phyloP scores from a whole-genome alignment of 2,113 vertebrate genomes.

The Sander vitreus region DNA sequence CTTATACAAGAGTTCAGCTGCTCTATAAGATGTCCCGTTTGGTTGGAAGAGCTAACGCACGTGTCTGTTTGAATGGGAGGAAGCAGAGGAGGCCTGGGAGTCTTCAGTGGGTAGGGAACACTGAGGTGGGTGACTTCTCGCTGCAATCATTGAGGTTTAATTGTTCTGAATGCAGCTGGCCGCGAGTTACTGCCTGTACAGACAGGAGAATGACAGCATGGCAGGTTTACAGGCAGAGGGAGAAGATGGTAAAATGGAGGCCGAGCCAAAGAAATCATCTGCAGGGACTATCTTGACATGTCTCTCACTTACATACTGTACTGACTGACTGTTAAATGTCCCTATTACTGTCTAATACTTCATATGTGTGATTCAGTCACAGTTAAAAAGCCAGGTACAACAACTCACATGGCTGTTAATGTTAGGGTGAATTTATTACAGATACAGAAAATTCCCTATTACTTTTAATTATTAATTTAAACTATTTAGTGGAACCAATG shows the following conservation, averaged over 20 bases:
- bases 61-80: slow-evolving; percentile 50
- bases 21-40: slow-evolving; percentile 57
- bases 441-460: neutral
- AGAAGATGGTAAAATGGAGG: slow-evolving; percentile 67
- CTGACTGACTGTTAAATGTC: slow-evolving; percentile 13
- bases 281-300: slow-evolving; percentile 25
- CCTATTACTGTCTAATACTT: slow-evolving; percentile 24
- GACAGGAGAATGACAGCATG: slow-evolving; percentile 71
- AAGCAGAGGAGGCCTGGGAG: slow-evolving; percentile 50
- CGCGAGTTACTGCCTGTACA: slow-evolving; percentile 65
- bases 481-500: neutral
- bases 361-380: slow-evolving; percentile 4
- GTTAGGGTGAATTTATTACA: neutral
- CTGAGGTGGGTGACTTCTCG: slow-evolving; percentile 64
- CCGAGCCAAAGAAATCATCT: slow-evolving; percentile 44
- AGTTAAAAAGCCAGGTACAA: neutral
- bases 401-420: neutral
- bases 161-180: slow-evolving; percentile 76
- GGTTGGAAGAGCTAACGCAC: slow-evolving; percentile 27
- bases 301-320: slow-evolving; percentile 1
- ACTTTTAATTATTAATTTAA: neutral
- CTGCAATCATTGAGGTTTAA: slow-evolving; percentile 55
- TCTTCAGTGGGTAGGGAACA: slow-evolving; percentile 60
- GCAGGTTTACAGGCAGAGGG: slow-evolving; percentile 74
- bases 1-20: slow-evolving; percentile 69